Evolutionary conservation across 1,140 invertebrate species (phyloP), one percentile per base, ranked within the genome.

Genomic region (Drosophila mauritiana): DNA sequence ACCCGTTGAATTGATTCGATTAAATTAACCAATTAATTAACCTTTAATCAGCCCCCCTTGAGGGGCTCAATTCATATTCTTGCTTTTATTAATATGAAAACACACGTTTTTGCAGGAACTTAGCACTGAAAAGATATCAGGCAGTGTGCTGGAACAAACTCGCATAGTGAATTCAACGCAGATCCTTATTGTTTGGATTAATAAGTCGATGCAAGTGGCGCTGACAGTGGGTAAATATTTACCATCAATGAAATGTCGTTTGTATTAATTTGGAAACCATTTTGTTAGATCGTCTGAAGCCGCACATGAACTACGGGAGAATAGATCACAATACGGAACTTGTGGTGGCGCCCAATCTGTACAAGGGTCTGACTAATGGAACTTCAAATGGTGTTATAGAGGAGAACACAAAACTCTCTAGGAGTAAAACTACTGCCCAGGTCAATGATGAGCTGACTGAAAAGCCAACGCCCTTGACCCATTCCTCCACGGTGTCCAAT

Each of bases 181-280:
- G 78, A 93, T 93, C 49, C 59, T 94, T 17, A 74, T 93, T 6
- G 92, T 94, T 68, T 94, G 93, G 93, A 90, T 93, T 51, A 93
- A 93, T 69, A 93, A 92, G 73, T 93, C 92, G 39, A 90, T 93
- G 64, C 88, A 92, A 73, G 92, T 94, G 40, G 92, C 88, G 31
- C 80, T 93, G 48, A 90, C 89, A 86, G 92, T 94, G 52, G 93
- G 93, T 94, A 92, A 92, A 91, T 81, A 62, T 34, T 4, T 22
- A 22, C 17, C 5, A 3, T 25, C 10, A 1, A 11, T 17, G 25
- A 45, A 3, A 42, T 10, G 36, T 42, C 20, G 15, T 42, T 56
- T 13, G 3, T 46, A n/a, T 42, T 67, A 1, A 25, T 22, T 34
- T 57, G 2, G 37, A 36, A 53, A 27, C 8, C 3, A 12, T 25